phyloP scores from a whole-genome alignment of 2,797 vertebrate genomes.

The Clarias pachynema region DNA sequence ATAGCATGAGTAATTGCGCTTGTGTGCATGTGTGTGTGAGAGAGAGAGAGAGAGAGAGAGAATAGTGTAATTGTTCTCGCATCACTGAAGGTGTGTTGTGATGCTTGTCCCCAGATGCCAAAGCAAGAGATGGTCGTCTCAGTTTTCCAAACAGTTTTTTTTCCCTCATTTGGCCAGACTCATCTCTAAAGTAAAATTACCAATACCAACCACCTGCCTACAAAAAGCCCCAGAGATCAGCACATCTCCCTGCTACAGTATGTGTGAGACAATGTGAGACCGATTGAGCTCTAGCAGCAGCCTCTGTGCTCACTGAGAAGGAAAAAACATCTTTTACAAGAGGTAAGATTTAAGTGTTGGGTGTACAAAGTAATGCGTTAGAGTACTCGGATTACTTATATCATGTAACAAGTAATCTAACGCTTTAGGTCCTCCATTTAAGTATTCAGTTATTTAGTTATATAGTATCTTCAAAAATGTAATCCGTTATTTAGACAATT shows the following conservation, averaged over 20 bases:
- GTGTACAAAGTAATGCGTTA: too few species aligned
- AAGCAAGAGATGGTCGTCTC: background rate
- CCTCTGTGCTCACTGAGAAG: background rate
- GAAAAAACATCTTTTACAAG: background rate
- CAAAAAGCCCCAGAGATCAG: background rate
- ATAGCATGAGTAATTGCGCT: background rate
- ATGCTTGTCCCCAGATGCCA: background rate
- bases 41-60: background rate
- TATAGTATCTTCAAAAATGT: too few species aligned
- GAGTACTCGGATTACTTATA: too few species aligned
- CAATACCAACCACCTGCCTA: background rate
- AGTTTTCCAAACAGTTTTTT: background rate
- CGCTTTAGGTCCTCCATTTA: too few species aligned
- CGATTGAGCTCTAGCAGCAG: background rate
- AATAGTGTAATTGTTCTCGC: slow-evolving; percentile 2
- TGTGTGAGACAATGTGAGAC: background rate
- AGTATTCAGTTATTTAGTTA: too few species aligned
- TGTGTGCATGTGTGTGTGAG: too few species aligned
- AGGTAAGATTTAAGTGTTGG: background rate
- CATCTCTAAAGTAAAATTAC: background rate
- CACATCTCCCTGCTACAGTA: too few species aligned
- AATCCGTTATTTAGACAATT: too few species aligned
- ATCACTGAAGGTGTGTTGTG: slow-evolving; percentile 10
- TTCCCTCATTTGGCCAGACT: background rate
- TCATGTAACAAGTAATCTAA: too few species aligned